Percentiles rank a stretch among this genome's conserved stretches.
These are phyloP conservation scores for Euzophera pinguis DNA, from an alignment of 2,888 invertebrate species.

Conservation along the genomic window DNA sequence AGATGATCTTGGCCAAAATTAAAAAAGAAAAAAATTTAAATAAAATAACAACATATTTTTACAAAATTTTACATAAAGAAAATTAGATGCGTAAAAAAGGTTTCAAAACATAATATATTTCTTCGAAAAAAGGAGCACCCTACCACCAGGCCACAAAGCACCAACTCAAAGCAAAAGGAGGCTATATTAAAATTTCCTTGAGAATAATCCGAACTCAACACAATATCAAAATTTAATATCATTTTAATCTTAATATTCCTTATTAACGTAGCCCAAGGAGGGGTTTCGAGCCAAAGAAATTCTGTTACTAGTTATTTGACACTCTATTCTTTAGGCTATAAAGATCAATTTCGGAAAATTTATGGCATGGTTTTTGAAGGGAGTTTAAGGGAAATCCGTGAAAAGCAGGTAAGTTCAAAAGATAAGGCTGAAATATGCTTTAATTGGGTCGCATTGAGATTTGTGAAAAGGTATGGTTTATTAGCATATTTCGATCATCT, in stretches of 20 bases:
- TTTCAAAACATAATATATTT: not conserved
- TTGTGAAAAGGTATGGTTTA: slow-evolving; percentile 24
- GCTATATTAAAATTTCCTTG: slow-evolving; percentile 71
- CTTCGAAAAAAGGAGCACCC: slow-evolving; percentile 10
- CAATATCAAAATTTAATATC: slow-evolving; percentile 80
- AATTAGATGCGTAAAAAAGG: no score
- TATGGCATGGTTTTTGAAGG: slow-evolving; percentile 28
- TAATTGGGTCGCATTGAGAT: slow-evolving; percentile 66
- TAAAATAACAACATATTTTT: no score
- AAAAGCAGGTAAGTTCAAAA: slow-evolving; percentile 72
- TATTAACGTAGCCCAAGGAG: slow-evolving; percentile 73
- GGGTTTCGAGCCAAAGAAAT: slow-evolving; percentile 45
- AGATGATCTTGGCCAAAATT: no score
- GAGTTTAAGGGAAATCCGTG: slow-evolving; percentile 39
- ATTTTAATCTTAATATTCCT: slow-evolving; percentile 79
- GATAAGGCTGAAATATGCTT: slow-evolving; percentile 61
- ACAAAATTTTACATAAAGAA: no score
- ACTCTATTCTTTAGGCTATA: slow-evolving; percentile 20
- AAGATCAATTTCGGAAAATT: slow-evolving; percentile 15
- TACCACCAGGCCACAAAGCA: slow-evolving; percentile 29
- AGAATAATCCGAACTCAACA: slow-evolving; percentile 76
- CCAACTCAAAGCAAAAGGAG: slow-evolving; percentile 56
- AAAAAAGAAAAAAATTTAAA: no score
- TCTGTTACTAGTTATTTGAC: slow-evolving; percentile 35
- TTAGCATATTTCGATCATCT: slow-evolving; percentile 19